Percentiles rank a stretch among this genome's conserved stretches.
Evolutionary conservation across 2,888 invertebrate genomes (phyloP).

Genomic region (Amiota communis): DNA sequence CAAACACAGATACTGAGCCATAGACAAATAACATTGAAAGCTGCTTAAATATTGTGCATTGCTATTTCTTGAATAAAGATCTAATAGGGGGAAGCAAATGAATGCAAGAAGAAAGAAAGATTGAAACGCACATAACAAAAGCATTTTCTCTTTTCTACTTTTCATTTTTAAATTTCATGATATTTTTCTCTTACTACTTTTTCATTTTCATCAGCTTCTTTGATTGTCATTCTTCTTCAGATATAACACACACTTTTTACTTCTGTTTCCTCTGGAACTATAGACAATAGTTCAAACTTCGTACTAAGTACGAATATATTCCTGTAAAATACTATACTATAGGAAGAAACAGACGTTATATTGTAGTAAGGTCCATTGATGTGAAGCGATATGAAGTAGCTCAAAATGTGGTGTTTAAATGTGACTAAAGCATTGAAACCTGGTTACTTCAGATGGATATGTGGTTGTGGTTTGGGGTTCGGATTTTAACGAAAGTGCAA

Average conservation of each 20-base stretch:
- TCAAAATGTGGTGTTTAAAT: conserved; percentile 4
- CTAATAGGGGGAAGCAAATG: background rate
- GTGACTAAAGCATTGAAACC: conserved; percentile 35
- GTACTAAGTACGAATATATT: background rate
- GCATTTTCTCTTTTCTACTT: conserved; percentile 1
- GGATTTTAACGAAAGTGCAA: conserved; percentile 35
- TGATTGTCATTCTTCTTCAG: too few relatives aligned
- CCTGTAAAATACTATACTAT: too few relatives aligned
- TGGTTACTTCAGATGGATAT: background rate
- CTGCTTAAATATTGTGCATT: conserved; percentile 15
- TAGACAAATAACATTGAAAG: conserved; percentile 30
- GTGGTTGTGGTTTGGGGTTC: conserved; percentile 35
- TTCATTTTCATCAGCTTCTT: too few relatives aligned
- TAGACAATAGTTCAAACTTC: conserved; percentile 13
- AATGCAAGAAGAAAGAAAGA: background rate
- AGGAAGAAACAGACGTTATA: too few relatives aligned
- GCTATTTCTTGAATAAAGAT: conserved; percentile 4
- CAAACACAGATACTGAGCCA: conserved; percentile 23
- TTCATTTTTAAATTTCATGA: background rate
- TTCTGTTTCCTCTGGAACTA: background rate
- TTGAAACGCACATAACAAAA: conserved; percentile 3
- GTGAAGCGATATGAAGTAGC: background rate
- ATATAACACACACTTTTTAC: too few relatives aligned
- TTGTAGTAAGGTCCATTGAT: too few relatives aligned
- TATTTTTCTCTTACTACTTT: background rate